phyloP scores from a whole-genome alignment of 2,113 vertebrate species.

The Illadopsis cleaveri region DNA sequence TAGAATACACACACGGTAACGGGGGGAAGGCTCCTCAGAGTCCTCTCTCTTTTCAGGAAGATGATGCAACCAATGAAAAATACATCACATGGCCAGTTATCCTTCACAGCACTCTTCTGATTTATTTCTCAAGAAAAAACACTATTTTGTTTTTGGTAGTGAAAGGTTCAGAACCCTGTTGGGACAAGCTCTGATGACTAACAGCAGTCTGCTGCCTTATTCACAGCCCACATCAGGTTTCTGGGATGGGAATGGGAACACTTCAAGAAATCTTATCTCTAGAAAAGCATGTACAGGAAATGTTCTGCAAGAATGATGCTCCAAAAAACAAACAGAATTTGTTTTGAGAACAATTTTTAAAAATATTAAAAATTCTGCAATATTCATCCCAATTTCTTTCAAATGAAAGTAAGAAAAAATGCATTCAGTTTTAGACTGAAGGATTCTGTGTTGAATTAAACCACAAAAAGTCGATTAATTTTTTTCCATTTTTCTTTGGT shows the following conservation, averaged over 20 bases:
- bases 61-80: background rate
- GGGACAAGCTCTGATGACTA: background rate
- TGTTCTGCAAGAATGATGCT: background rate
- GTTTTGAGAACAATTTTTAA: background rate
- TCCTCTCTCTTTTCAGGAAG: background rate
- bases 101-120: background rate
- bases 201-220: background rate
- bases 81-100: background rate
- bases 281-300: background rate
- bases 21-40: background rate
- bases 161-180: background rate
- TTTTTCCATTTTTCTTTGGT: background rate
- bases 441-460: background rate
- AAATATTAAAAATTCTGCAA: background rate
- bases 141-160: background rate
- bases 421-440: background rate
- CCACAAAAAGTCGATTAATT: background rate
- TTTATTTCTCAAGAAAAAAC: background rate
- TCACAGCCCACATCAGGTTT: background rate
- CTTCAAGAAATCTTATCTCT: background rate
- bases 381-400: background rate
- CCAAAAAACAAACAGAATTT: background rate
- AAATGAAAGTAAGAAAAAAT: background rate
- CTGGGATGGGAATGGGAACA: background rate
- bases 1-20: accelerated